Base-by-base conservation (phyloP, 2,888 invertebrate genomes). In the Branchipolynoe longqiensis region DNA sequence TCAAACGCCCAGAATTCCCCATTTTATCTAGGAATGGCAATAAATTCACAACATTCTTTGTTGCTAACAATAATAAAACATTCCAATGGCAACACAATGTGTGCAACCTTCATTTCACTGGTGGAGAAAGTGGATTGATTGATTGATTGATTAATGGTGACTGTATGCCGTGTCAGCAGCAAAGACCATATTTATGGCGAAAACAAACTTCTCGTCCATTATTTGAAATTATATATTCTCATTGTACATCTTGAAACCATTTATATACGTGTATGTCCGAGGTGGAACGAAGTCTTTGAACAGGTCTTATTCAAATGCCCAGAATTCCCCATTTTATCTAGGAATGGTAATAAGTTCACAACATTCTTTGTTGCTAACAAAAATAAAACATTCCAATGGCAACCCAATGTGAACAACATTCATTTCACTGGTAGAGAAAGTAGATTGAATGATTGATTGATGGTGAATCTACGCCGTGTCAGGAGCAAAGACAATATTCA, bases 1-100 rank as follows among this genome's bases (percentile, higher is more conserved):
- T n/a, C 36, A 31, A n/a, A 33, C 69, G 69, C 69, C 69, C 69
- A 69, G 69, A 69, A 12, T 69, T 69, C 69, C 69, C 69, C 69
- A 8, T 64, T 69, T 62, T 69, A 3, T 69, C 69, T 69, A 69
- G 69, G 69, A 69, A 69, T 69, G 38, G 38, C 22, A 33, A 14
- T 12, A n/a, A 38, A 69, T 69, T 22, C 33, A 6, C 69, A 69
- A n/a, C 36, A 22, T 12, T 36, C 69, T 36, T 69, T 58, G 8
- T 18, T n/a, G 8, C n/a, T 25, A 56, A n/a, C 56, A n/a, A 4
- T 2, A 56, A 56, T 56, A 25, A 14, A 3, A 4, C 25, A n/a
- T 12, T 56, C 56, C 3, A 56, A 14, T 3, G 12, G 12, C 3
- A 56, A 56, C 3, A 56, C 56, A 56, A 56, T 14, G 3, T n/a